phyloP scores from a whole-genome alignment of 53 echinoderm and acorn worm genomes.

The Hippasteria phrygiana region DNA sequence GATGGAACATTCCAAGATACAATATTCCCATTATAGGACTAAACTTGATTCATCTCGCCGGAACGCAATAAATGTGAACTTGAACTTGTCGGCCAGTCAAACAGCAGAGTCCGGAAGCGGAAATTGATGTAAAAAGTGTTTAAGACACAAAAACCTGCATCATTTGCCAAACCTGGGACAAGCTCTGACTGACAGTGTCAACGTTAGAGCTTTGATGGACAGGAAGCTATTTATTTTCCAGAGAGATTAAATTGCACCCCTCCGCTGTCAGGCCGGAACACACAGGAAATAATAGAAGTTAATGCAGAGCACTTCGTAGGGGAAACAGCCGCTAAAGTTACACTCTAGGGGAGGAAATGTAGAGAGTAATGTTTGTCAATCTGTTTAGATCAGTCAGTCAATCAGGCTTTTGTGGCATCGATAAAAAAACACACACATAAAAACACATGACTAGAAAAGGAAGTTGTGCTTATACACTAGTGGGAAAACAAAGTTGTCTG shows the following conservation, averaged over 20 bases:
- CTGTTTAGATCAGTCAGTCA: constrained; percentile 11
- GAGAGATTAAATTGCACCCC: constrained; percentile 45
- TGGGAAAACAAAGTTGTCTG: background rate
- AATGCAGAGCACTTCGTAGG: background rate
- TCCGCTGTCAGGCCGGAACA: constrained; percentile 32
- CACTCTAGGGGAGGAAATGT: background rate
- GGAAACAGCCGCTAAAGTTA: constrained; percentile 52
- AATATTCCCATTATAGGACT: too few species aligned
- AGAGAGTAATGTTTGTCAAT: constrained; percentile 24
- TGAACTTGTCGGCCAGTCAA: too few species aligned
- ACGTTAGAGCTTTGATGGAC: constrained; percentile 14
- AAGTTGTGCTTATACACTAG: background rate
- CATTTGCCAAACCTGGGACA: background rate
- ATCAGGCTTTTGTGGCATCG: background rate
- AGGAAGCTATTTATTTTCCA: constrained; percentile 69
- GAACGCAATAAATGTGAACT: too few species aligned
- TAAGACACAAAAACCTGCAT: too few species aligned
- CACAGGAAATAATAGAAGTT: constrained; percentile 46
- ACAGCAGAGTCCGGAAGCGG: too few species aligned
- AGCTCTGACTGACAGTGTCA: constrained; percentile 50
- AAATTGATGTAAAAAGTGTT: too few species aligned
- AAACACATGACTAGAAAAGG: background rate
- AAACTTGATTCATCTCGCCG: too few species aligned
- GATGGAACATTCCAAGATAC: too few species aligned
- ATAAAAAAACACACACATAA: background rate